Base-by-base conservation (phyloP, 2,797 vertebrate genomes). In the Mus minutoides region DNA sequence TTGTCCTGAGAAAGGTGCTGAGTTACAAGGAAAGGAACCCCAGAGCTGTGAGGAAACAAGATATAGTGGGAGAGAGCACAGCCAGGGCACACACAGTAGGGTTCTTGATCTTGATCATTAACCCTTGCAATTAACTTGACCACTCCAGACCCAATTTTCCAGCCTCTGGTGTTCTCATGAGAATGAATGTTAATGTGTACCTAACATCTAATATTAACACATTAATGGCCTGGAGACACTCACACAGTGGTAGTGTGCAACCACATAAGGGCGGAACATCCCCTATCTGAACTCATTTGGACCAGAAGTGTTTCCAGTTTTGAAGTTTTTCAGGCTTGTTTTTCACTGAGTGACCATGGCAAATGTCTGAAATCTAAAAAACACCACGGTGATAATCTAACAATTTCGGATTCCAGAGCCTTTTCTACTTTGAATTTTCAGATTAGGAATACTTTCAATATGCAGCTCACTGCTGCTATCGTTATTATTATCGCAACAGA, bases 131-230 rank as follows among this genome's bases (percentile, higher is more conserved):
- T 17, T 0, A n/a, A 49, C 76, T 31, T 9, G 43, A 40, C 34
- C 31, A 3, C 26, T 16, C 79, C 7, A 10, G 69, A 52, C 12
- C 8, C 2, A 3, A 17, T 0, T 6, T n/a, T 17, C 60, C 84
- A n/a, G 52, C 31, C 79, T 58, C 56, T 14, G 54, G 22, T 67
- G 43, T 46, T 49, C 92, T 43, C 6, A 19, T 37, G 29, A 73
- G 54, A 46, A 22, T 4, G 24, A 31, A 43, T 0, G 37, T 62
- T 17, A 12, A 54, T 0, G 7, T 7, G 17, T 2, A 10, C 0
- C 9, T 34, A 67, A 52, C 46, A 60, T 1, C 40, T 14, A 21
- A 37, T 4, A 37, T 37, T 71, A 71, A 71, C 22, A 71, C 0
- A 0, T 8, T 0, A 64, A 26, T 0, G 9, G 46, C 13, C 49